phyloP scores from a whole-genome alignment of 2,797 vertebrate species.

The Chrysocyon brachyurus region DNA sequence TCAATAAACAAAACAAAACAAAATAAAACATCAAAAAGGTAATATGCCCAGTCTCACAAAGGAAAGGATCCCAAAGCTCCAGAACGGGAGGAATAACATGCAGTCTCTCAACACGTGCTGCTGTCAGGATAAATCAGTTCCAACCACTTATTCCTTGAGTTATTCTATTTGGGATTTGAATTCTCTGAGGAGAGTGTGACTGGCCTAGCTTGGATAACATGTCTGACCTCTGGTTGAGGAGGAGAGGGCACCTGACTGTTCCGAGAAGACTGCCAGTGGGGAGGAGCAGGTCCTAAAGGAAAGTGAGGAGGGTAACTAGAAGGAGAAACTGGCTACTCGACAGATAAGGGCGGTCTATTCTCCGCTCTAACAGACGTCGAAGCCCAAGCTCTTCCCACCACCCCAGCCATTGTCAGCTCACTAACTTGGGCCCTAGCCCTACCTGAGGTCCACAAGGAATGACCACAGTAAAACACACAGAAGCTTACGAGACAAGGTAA shows the following conservation, averaged over 20 bases:
- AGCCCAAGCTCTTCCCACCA: neutral
- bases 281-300: neutral
- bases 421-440: neutral
- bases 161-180: neutral
- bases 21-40: neutral
- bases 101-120: accelerated
- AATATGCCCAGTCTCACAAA: neutral
- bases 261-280: neutral
- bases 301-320: neutral
- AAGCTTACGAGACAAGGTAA: neutral
- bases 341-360: neutral
- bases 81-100: accelerated
- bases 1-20: neutral
- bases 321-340: neutral
- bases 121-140: neutral
- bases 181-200: neutral
- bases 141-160: neutral
- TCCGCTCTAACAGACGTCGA: neutral
- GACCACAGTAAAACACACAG: neutral
- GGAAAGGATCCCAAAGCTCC: neutral
- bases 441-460: neutral
- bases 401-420: neutral
- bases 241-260: neutral
- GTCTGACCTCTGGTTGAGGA: neutral
- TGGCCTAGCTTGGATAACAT: neutral